phyloP scores from a whole-genome alignment of 2,888 invertebrate species.

The Andrena flavipes region DNA sequence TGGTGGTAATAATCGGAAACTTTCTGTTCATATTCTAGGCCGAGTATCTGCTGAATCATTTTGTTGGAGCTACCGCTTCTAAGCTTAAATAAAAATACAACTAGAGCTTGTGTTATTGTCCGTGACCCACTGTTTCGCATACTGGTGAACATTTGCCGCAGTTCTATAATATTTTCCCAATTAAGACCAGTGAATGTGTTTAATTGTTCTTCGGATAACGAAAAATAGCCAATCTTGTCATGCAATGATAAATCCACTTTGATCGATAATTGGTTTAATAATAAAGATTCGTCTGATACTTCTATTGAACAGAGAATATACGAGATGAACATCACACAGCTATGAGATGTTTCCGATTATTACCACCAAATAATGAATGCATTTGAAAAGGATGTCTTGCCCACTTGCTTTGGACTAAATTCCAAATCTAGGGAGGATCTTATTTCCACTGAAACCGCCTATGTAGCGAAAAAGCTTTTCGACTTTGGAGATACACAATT shows the following conservation, averaged over 20 bases:
- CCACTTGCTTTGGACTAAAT: too few relatives aligned
- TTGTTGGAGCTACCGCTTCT: constrained; percentile 35
- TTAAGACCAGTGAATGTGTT: constrained; percentile 43
- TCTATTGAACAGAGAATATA: neutral
- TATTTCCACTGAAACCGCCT: too few relatives aligned
- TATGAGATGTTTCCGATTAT: too few relatives aligned
- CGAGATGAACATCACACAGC: too few relatives aligned
- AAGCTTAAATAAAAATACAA: constrained; percentile 52
- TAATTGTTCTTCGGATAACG: neutral
- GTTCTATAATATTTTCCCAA: constrained; percentile 21
- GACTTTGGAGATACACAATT: too few relatives aligned
- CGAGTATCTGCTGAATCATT: constrained; percentile 10
- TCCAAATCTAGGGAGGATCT: too few relatives aligned
- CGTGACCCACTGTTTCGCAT: neutral
- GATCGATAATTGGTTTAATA: neutral
- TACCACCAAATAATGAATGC: too few relatives aligned
- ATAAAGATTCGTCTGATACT: neutral
- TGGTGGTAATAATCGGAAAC: too few relatives aligned
- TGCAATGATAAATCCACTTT: constrained; percentile 20
- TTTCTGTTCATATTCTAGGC: neutral
- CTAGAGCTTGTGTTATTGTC: constrained; percentile 42
- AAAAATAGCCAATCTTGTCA: constrained; percentile 37
- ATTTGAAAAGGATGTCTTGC: too few relatives aligned
- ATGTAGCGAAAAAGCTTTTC: too few relatives aligned
- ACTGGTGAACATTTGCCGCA: neutral